phyloP scores from a whole-genome alignment of 2,797 vertebrate species.

The Salmo trutta region DNA sequence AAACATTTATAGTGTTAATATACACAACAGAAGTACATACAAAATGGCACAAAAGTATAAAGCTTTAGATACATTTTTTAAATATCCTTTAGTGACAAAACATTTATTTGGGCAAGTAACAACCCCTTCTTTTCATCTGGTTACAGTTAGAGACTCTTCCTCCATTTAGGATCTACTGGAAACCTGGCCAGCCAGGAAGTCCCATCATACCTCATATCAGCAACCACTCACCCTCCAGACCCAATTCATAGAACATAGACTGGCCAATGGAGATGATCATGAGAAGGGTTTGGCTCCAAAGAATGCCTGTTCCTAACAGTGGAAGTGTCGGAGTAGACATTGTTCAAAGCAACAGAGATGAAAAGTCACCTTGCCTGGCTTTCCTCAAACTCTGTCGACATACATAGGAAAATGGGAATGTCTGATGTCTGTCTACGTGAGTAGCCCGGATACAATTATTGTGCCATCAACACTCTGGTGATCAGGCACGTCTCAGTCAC shows the following conservation, averaged over 20 bases:
- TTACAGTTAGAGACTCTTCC: slow-evolving; percentile 33
- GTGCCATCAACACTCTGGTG: background rate
- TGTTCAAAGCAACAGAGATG: background rate
- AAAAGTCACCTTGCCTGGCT: slow-evolving; percentile 29
- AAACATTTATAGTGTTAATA: slow-evolving; percentile 73
- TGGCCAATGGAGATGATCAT: slow-evolving; percentile 8
- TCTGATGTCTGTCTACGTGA: slow-evolving; percentile 41
- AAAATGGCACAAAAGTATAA: slow-evolving; percentile 59
- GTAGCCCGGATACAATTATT: background rate
- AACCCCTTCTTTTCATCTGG: slow-evolving; percentile 21
- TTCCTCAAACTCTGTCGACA: background rate
- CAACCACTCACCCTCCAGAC: slow-evolving; percentile 25
- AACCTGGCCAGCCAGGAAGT: slow-evolving; percentile 80
- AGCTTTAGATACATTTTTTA: slow-evolving; percentile 56
- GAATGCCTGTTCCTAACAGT: background rate
- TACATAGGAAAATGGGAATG: slow-evolving; percentile 5
- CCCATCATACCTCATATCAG: slow-evolving; percentile 33
- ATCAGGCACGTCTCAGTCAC: slow-evolving; percentile 29
- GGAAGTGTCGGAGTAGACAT: background rate
- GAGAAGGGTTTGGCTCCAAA: background rate
- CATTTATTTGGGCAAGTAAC: slow-evolving; percentile 35
- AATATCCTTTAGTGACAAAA: slow-evolving; percentile 60
- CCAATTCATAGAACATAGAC: slow-evolving; percentile 24
- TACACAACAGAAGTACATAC: slow-evolving; percentile 57
- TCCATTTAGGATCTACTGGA: slow-evolving; percentile 47